These are phyloP conservation scores for Myotis lucifugus DNA, from an alignment of 2,113 vertebrate genomes.

Conservation along the genomic window DNA sequence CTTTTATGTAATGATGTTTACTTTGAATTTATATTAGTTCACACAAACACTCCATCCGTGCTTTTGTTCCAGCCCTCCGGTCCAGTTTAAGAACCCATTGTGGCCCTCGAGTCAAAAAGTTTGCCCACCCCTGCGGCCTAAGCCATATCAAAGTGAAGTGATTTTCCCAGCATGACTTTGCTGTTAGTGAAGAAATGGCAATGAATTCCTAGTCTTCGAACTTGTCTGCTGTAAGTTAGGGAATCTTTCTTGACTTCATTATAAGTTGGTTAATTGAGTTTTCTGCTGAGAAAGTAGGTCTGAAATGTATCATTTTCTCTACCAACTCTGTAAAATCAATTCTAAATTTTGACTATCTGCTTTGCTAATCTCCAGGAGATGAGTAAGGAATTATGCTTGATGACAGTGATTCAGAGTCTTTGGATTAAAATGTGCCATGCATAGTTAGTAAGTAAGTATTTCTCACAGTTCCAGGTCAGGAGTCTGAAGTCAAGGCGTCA, in stretches of 20 bases:
- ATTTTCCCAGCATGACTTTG: not conserved
- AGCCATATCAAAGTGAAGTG: not conserved
- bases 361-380: not conserved
- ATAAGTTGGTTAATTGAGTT: not conserved
- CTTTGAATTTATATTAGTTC: no score
- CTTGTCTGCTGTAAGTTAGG: not conserved
- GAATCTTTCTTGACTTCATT: not conserved
- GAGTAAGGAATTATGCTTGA: not conserved
- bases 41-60: no score
- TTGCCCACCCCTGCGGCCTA: not conserved
- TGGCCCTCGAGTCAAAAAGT: no score
- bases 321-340: not conserved
- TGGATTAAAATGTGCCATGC: not conserved
- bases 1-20: no score
- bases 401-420: not conserved
- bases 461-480: not conserved
- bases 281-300: not conserved
- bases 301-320: not conserved
- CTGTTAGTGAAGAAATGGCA: not conserved
- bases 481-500: not conserved
- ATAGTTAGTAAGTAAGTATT: not conserved
- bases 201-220: not conserved
- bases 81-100: no score
- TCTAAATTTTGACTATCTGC: not conserved
- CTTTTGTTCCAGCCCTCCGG: no score